Evolutionary conservation across 2,888 invertebrate genomes (phyloP).

Genomic region (Smittia aterrima): DNA sequence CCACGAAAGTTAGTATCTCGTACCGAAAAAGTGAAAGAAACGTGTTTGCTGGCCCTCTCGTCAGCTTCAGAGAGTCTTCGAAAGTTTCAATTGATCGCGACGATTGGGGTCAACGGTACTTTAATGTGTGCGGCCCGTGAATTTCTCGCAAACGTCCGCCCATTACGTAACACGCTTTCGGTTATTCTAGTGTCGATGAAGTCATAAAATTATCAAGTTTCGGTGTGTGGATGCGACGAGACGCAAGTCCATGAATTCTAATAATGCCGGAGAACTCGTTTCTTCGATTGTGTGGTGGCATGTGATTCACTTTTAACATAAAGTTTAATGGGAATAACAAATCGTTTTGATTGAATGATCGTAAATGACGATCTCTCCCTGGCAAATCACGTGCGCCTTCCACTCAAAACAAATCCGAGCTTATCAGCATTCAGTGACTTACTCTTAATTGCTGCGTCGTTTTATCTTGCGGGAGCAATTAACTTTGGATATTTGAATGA

Average conservation of each 20-base stretch:
- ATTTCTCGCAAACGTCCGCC: not conserved
- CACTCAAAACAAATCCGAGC: not conserved
- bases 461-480: not conserved
- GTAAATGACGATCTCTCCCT: not conserved
- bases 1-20: not conserved
- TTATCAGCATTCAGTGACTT: not conserved
- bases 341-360: not conserved
- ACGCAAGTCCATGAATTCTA: not conserved
- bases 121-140: not conserved
- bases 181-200: not conserved
- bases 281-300: not conserved
- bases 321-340: not conserved
- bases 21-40: not conserved
- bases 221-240: not conserved
- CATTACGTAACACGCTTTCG: not conserved
- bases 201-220: constrained; percentile 11
- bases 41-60: not conserved
- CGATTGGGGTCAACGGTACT: constrained; percentile 27
- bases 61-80: not conserved
- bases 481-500: not conserved
- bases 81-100: not conserved
- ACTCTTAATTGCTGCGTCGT: not conserved
- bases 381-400: not conserved
- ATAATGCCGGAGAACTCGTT: constrained; percentile 1
- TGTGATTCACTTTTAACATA: not conserved